These are phyloP conservation scores for Noctua janthina DNA, from an alignment of 2,888 invertebrate genomes.

Conservation along the genomic window DNA sequence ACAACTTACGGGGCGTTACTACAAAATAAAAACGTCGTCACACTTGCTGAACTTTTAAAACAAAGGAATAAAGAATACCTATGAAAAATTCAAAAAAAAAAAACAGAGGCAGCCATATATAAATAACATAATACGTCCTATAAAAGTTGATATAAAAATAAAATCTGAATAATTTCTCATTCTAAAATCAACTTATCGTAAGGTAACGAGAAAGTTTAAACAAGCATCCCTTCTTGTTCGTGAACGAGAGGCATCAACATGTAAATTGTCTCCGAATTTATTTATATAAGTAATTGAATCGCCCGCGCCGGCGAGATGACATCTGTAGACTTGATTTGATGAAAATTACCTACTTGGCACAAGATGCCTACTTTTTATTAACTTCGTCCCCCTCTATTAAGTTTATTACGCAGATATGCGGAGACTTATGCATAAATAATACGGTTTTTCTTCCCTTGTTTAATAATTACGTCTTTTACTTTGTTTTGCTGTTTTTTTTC, in stretches of 20 bases:
- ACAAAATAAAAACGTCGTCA: not conserved
- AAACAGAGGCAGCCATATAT: not conserved
- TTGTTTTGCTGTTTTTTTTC: not conserved
- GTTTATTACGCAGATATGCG: slow-evolving; percentile 56
- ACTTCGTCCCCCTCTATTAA: slow-evolving; percentile 58
- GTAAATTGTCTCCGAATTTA: slow-evolving; percentile 85
- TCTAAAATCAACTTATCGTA: slow-evolving; percentile 52
- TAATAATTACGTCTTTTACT: not conserved
- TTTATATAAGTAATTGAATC: slow-evolving; percentile 88
- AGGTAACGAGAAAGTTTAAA: slow-evolving; percentile 77
- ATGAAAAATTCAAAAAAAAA: not conserved
- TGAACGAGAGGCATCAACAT: slow-evolving; percentile 80
- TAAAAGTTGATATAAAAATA: slow-evolving; percentile 33
- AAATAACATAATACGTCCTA: slow-evolving; percentile 12
- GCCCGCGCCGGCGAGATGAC: slow-evolving; percentile 78
- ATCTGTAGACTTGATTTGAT: slow-evolving; percentile 84
- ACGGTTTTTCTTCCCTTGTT: slow-evolving; percentile 9
- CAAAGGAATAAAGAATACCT: not conserved
- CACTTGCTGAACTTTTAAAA: not conserved
- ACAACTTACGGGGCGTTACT: not conserved
- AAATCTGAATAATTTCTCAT: slow-evolving; percentile 61
- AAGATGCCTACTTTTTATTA: slow-evolving; percentile 59
- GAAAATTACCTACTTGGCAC: slow-evolving; percentile 75
- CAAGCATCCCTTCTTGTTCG: slow-evolving; percentile 71
- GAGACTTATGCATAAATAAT: slow-evolving; percentile 55